Evolutionary conservation across 2,888 invertebrate genomes (phyloP), one percentile per base, ranked within the genome.

Genomic region (Tetheella fluctuosa): DNA sequence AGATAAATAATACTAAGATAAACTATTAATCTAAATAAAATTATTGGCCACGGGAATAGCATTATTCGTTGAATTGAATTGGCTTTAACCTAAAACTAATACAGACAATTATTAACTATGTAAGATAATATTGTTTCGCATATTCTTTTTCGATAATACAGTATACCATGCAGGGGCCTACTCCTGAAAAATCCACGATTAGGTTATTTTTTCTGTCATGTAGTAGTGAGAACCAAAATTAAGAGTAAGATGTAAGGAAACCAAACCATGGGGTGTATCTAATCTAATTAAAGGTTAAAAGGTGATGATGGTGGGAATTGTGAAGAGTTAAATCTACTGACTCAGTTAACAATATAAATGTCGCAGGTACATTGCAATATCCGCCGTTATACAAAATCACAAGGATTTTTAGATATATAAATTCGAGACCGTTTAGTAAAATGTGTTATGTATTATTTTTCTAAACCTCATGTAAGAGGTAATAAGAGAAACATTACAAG

Each of bases 41-140:
- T n/a, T 39, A 52, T 59, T 59, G 54, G 55, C 55, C 56, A 56
- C 55, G 52, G 56, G 37, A 57, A 59, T 39, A 59, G 54, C 52
- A 59, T n/a, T 20, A 20, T 48, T 48, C 48, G 48, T 48, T 48
- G 48, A 48, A 48, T 48, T 48, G 10, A 15, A 48, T 20, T 48
- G 48, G 48, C 48, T 20, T 48, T 1, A 20, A 17, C 0, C 48
- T 48, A 20, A 48, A n/a, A 17, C 48, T 48, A 48, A 34, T 13
- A 34, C 34, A 13, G 6, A 42, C 42, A 42, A 42, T 7, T 42
- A 42, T n/a, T 13, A 39, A 39, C 7, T 15, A 39, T 15, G 15
- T 15, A 34, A 6, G 1, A 15, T 39, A 39, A n/a, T n/a, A n/a
- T n/a, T n/a, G n/a, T n/a, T n/a, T n/a, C n/a, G n/a, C n/a, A n/a